Conservation (phyloP, 1,140 invertebrate species). For the Acromyrmex charruanus region DNA sequence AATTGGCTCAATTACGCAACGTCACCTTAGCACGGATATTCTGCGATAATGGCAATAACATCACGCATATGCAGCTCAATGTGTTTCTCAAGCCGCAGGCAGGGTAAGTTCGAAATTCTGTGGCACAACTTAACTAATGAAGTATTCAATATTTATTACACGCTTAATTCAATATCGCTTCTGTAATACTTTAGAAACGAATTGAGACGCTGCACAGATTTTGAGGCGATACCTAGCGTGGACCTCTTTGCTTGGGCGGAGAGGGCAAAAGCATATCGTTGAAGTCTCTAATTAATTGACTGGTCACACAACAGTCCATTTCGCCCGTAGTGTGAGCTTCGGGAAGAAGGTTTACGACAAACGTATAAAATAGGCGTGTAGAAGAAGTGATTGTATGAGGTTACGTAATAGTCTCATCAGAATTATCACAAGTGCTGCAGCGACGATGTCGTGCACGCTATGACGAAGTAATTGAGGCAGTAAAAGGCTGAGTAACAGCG, state of each 20-base stretch:
- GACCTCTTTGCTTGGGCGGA: conserved; percentile 84
- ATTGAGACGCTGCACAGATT: conserved; percentile 79
- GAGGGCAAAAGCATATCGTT: conserved; percentile 84
- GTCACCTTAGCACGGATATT: conserved; percentile 90
- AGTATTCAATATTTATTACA: neutral
- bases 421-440: conserved; percentile 14
- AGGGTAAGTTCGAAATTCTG: conserved; percentile 81
- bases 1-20: conserved; percentile 92
- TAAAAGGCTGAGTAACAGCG: neutral
- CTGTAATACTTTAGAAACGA: conserved; percentile 79
- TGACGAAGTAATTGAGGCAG: neutral
- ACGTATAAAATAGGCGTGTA: neutral
- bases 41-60: conserved; percentile 92
- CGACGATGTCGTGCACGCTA: neutral
- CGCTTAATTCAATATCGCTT: neutral
- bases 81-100: conserved; percentile 86
- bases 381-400: conserved; percentile 28
- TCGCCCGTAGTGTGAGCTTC: conserved; percentile 59
- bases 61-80: conserved; percentile 88
- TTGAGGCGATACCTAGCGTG: conserved; percentile 83
- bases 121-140: neutral
- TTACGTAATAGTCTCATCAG: conserved; percentile 6
- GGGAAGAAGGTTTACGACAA: conserved; percentile 2
- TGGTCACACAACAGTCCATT: conserved; percentile 81
- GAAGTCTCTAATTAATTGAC: conserved; percentile 80